A percentile compares a stretch with the other conserved stretches of the same genome.
Conservation (phyloP, 23 tunicate species). For the Clavelina lepadiformis region DNA sequence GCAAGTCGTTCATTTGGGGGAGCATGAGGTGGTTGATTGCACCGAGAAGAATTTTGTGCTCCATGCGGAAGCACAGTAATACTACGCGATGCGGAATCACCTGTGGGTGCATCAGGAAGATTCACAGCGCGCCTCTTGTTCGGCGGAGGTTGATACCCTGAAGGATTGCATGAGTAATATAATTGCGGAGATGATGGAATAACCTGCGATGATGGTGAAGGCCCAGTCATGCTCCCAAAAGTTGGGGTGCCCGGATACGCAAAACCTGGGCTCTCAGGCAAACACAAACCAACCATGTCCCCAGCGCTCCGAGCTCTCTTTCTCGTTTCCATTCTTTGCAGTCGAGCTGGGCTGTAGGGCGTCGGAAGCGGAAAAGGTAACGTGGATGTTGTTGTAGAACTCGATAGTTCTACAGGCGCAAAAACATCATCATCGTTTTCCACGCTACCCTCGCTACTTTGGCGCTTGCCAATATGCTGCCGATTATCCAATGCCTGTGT, state of each 20-base stretch:
- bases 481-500: neutral
- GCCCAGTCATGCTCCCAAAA: neutral
- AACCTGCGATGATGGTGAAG: slow-evolving; percentile 2
- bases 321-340: slow-evolving; percentile 15
- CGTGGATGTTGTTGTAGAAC: no score
- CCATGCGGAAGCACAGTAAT: no score
- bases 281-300: slow-evolving; percentile 21
- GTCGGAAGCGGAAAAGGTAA: neutral
- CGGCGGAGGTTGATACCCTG: no score
- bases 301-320: slow-evolving; percentile 67
- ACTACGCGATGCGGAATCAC: no score
- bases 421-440: slow-evolving; percentile 43
- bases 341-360: slow-evolving; percentile 9
- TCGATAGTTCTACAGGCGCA: neutral
- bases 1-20: no score
- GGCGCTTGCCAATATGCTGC: neutral
- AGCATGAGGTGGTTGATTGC: no score
- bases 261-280: slow-evolving; percentile 2
- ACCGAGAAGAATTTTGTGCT: no score
- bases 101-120: no score
- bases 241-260: slow-evolving; percentile 6
- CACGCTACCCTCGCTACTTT: slow-evolving; percentile 2
- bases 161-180: no score
- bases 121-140: no score
- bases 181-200: slow-evolving; percentile 1